Conservation (phyloP, 2,888 invertebrate species). For the Steromphala cineraria region DNA sequence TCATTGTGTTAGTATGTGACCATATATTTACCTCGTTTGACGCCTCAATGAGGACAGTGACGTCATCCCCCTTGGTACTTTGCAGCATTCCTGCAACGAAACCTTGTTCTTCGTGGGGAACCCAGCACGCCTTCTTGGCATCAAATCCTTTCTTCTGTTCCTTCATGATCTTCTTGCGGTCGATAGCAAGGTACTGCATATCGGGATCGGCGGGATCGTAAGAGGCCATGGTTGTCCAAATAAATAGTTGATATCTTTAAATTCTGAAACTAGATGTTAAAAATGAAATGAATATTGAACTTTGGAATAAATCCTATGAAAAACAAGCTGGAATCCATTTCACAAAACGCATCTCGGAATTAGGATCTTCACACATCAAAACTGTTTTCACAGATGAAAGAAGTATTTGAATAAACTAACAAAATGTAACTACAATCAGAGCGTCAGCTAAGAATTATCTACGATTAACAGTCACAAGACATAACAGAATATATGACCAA, state of each 20-base stretch:
- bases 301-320: too few relatives aligned
- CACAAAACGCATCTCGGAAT: too few relatives aligned
- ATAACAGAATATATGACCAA: too few relatives aligned
- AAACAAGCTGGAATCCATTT: too few relatives aligned
- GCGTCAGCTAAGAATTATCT: too few relatives aligned
- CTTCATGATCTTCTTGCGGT: constrained; percentile 69
- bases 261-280: background rate
- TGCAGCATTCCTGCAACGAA: constrained; percentile 97
- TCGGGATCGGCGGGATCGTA: constrained; percentile 64
- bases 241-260: background rate
- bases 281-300: too few relatives aligned
- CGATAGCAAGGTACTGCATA: constrained; percentile 68
- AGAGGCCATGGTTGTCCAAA: background rate
- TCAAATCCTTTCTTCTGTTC: constrained; percentile 68
- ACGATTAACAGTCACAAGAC: too few relatives aligned
- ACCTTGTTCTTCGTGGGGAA: constrained; percentile 98
- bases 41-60: constrained; percentile 84
- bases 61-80: constrained; percentile 98
- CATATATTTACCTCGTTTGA: background rate
- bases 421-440: too few relatives aligned
- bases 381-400: too few relatives aligned
- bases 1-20: too few relatives aligned
- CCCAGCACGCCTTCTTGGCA: constrained; percentile 97
- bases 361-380: too few relatives aligned
- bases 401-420: too few relatives aligned